Evolutionary conservation across 2,888 invertebrate species (phyloP), one percentile per base, ranked within the genome.

Genomic region (Danaus chrysippus): DNA sequence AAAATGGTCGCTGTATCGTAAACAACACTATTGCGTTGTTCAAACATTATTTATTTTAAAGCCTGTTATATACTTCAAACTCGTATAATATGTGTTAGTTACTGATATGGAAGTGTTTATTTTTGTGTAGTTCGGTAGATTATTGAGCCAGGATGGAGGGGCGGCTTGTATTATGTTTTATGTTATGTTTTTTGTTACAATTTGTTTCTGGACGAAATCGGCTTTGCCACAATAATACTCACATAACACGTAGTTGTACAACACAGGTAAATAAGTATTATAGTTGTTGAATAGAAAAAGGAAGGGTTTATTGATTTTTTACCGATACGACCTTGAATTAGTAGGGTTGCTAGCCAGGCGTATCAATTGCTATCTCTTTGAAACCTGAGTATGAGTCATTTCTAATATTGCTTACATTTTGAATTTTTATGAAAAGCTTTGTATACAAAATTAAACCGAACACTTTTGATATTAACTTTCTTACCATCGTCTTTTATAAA

Each of bases 231-330:
- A 84, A 84, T 58, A 79, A 76, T 54, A 81, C 77, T 1, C 75
- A 78, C 64, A 73, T 75, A 66, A 74, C 76, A 15, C 76, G 83
- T 15, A 87, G 84, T 72, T 90, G 90, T 70, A 81, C 82, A 56
- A 84, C 81, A 15, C 85, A 87, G 85, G 90, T 89, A 77, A 68
- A 70, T 62, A 1, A 42, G n/a, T 11, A 41, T 49, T 49, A 19
- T 42, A 19, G 3, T 15, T 10, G 49, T 10, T 49, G 9, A 10
- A 17, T 17, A 10, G 17, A 49, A 17, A n/a, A n/a, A 17, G 8
- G 15, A 43, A 17, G 49, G 49, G 17, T 49, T 34, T 34, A 49
- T 49, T 49, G 49, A 49, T 49, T 49, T 49, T 17, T 49, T 49
- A 17, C 15, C 17, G 17, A 49, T 49, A 10, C 49, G 17, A 49